Percentiles rank a stretch among this genome's conserved stretches.
Conservation (phyloP, 1,140 invertebrate genomes). For the Oedothorax gibbosus region DNA sequence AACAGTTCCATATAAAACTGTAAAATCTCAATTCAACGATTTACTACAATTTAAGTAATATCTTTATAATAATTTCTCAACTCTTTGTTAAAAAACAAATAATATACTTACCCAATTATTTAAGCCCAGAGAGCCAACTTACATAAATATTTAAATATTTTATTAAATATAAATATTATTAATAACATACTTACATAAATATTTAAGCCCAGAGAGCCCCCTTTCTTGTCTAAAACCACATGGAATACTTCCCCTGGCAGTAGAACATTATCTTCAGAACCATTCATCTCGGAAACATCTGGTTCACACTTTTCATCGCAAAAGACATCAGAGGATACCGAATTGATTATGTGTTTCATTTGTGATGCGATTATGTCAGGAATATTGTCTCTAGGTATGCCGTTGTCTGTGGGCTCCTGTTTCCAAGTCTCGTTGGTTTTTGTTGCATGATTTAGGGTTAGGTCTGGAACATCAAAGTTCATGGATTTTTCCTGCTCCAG, state of each 20-base stretch:
- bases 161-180: no score
- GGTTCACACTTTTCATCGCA: not conserved
- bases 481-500: slow-evolving; percentile 14
- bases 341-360: slow-evolving; percentile 5
- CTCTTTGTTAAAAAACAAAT: no score
- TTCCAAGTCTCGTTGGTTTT: not conserved
- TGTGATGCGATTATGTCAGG: slow-evolving; percentile 49
- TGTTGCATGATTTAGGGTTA: slow-evolving; percentile 42
- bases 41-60: no score
- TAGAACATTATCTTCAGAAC: slow-evolving; percentile 19
- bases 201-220: slow-evolving; percentile 48
- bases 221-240: slow-evolving; percentile 56
- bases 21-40: no score
- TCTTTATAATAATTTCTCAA: no score
- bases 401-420: not conserved
- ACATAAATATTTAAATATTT: slow-evolving; percentile 55
- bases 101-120: slow-evolving; percentile 47
- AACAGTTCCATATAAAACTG: no score
- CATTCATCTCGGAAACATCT: not conserved
- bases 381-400: slow-evolving; percentile 28
- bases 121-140: slow-evolving; percentile 51
- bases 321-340: not conserved
- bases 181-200: slow-evolving; percentile 48
- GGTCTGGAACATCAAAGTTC: slow-evolving; percentile 28
- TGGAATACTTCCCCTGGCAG: slow-evolving; percentile 50